A percentile compares a stretch with the other conserved stretches of the same genome.
Conservation (phyloP, 1,140 invertebrate genomes). For the Calosoma granatense region DNA sequence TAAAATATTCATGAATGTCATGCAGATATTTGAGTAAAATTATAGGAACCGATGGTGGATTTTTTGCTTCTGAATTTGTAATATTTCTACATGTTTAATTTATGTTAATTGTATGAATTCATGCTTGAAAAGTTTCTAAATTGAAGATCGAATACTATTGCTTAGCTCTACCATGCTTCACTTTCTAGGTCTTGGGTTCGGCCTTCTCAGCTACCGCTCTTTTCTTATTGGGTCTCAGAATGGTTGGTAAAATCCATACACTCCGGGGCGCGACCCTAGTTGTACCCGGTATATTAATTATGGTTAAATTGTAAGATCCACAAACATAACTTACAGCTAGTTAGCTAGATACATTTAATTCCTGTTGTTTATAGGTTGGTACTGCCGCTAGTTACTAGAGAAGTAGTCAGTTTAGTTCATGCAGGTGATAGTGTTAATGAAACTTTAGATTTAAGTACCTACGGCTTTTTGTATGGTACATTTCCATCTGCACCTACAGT, state of each 20-base stretch:
- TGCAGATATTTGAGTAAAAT: too few relatives aligned
- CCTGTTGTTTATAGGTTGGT: constrained; percentile 53
- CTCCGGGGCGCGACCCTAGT: constrained; percentile 65
- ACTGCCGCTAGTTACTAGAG: constrained; percentile 76
- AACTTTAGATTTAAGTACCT: constrained; percentile 75
- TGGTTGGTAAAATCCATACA: constrained; percentile 83
- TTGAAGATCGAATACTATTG: too few relatives aligned
- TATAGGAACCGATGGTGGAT: too few relatives aligned
- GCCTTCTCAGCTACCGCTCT: constrained; percentile 86
- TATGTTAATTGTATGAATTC: too few relatives aligned
- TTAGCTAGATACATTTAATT: too few relatives aligned
- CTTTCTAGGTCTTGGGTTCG: constrained; percentile 63
- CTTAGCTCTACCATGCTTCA: too few relatives aligned
- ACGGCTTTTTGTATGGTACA: constrained; percentile 92
- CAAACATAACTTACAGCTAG: too few relatives aligned
- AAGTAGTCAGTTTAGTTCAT: constrained; percentile 67
- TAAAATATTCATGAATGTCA: too few relatives aligned
- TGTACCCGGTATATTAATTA: constrained; percentile 75
- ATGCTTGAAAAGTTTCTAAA: too few relatives aligned
- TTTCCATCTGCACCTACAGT: constrained; percentile 91
- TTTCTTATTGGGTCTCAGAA: constrained; percentile 80
- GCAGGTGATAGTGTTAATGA: constrained; percentile 57
- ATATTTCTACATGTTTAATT: too few relatives aligned
- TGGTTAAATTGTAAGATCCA: constrained; percentile 71
- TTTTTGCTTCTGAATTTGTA: too few relatives aligned